A percentile compares a stretch with the other conserved stretches of the same genome.
Conservation (phyloP, 2,797 vertebrate species). For the Morus bassanus region DNA sequence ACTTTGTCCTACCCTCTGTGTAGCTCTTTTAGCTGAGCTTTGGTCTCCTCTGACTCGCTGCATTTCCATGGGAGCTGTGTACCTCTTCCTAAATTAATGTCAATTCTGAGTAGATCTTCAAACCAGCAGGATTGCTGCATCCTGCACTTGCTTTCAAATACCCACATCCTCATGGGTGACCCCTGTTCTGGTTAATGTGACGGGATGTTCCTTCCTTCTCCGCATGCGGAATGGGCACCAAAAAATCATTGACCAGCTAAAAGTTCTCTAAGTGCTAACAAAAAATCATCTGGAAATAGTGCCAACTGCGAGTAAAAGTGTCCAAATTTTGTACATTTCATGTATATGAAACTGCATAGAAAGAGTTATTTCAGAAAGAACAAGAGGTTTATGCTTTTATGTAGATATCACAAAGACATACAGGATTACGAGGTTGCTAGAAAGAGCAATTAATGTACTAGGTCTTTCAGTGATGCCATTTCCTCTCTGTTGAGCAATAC, state of each 20-base stretch:
- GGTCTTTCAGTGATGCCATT: not conserved
- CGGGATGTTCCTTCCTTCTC: not conserved
- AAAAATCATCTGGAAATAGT: slow-evolving; percentile 12
- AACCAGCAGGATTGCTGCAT: not conserved
- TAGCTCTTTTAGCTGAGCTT: not conserved
- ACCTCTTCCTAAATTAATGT: not conserved
- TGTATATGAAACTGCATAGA: not conserved
- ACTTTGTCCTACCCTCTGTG: not conserved
- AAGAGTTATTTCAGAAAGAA: not conserved
- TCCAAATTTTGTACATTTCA: not conserved
- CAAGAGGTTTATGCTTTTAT: not conserved
- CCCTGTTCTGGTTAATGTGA: accelerated
- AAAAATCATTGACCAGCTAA: not conserved
- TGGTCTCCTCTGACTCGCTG: not conserved
- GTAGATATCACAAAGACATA: not conserved
- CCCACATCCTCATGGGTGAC: not conserved
- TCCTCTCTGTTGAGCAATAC: not conserved
- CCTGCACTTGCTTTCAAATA: not conserved
- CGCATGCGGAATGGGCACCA: not conserved
- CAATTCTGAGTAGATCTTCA: not conserved
- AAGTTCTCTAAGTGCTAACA: not conserved
- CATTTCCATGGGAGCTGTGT: not conserved
- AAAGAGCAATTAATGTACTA: not conserved
- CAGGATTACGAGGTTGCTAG: not conserved
- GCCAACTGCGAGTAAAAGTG: not conserved